phyloP scores from a whole-genome alignment of 2,797 vertebrate genomes.

The Smutsia temminckii region DNA sequence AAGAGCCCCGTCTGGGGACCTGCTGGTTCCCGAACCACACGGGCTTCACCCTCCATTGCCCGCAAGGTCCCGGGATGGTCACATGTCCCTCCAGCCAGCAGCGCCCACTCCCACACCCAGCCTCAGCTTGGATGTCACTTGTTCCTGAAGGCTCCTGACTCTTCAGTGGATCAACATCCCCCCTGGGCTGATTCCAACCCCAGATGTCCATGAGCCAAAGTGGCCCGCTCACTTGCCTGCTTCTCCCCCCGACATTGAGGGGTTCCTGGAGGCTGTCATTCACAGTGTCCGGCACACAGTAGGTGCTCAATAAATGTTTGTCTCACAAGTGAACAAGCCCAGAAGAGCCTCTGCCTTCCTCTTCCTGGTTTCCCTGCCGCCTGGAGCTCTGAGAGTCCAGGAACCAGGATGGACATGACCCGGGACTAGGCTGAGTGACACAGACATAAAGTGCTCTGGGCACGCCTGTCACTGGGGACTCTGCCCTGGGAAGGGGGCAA shows the following conservation, averaged over 20 bases:
- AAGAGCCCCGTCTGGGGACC: too few species aligned
- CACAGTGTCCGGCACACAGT: not conserved
- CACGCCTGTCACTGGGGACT: not conserved
- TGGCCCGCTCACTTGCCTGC: not conserved
- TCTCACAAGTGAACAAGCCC: not conserved
- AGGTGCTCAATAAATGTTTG: not conserved
- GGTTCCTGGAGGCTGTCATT: not conserved
- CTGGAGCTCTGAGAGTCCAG: not conserved
- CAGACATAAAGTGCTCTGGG: not conserved
- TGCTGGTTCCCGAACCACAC: not conserved
- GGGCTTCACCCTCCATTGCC: not conserved
- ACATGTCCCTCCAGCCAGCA: not conserved
- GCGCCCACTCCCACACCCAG: not conserved
- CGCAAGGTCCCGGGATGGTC: too few species aligned
- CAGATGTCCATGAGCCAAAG: fast-evolving
- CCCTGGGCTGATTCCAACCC: not conserved
- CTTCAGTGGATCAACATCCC: not conserved
- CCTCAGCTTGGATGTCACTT: not conserved
- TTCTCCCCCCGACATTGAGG: fast-evolving
- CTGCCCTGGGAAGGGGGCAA: not conserved
- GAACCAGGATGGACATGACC: not conserved
- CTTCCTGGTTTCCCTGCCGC: not conserved
- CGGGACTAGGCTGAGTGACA: not conserved
- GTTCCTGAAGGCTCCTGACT: not conserved
- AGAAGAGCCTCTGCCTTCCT: not conserved